Evolutionary conservation across 1,140 invertebrate species (phyloP), one percentile per base, ranked within the genome.

Genomic region (Cotesia typhae): DNA sequence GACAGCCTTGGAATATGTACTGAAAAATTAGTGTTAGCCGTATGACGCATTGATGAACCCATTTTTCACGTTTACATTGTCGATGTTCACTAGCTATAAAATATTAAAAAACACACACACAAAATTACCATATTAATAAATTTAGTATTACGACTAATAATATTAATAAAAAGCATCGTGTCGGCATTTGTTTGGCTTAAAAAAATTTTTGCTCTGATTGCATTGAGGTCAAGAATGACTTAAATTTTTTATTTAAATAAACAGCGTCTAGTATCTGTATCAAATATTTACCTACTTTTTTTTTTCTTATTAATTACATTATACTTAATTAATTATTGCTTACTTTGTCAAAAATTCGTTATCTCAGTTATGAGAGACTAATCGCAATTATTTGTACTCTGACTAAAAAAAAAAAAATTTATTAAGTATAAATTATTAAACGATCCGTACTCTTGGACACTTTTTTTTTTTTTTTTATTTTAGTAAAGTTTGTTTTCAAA

Each of bases 401-500:
- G 53, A 51, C 59, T 55, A 6, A 59, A 79, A 75, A 76, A 73
- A 76, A 79, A 77, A 73, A 78, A 61, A 75, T 73, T 76, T n/a
- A 68, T 65, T 14, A 51, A 35, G 28, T 52, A 52, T 28, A 53
- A 41, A 52, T 52, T 53, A 6, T 20, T 38, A 10, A n/a, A 63
- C 4, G 67, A 57, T 51, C 59, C 55, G 60, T 84, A 81, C 84
- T 84, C 78, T 82, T 81, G 82, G 77, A 75, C 60, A 57, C 74
- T 14, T 14, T 14, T 14, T 83, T 83, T 81, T 71, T 73, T 72
- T 73, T 72, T 64, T 83, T 83, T 81, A 70, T 73, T 72, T 73
- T 72, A 61, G 76, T 72, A 61, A 70, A 77, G 75, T 79, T 81
- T 80, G 77, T 82, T 82, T 81, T 80, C 71, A 79, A 81, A 82